These are phyloP conservation scores for Ceratina calcarata DNA, from an alignment of 1,140 invertebrate species.

Conservation along the genomic window DNA sequence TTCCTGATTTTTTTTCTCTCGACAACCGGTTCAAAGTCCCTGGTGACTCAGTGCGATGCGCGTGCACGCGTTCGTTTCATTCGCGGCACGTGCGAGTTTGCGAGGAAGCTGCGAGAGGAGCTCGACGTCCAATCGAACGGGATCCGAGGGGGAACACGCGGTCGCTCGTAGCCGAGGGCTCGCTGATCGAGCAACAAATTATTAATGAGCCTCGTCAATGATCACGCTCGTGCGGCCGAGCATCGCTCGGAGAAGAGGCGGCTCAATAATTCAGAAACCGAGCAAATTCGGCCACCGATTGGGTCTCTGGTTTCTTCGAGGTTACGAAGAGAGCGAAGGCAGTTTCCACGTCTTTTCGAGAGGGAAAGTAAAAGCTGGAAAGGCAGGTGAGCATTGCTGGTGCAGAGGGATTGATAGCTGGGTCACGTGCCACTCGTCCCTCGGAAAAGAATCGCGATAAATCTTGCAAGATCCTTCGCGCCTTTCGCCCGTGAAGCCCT, in stretches of 20 bases:
- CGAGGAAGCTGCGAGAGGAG: conserved; percentile 39
- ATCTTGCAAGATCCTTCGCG: conserved; percentile 58
- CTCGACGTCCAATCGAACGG: conserved; percentile 6
- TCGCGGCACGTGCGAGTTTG: conserved; percentile 52
- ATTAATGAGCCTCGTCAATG: conserved; percentile 52
- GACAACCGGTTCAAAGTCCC: conserved; percentile 33
- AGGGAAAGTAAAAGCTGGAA: conserved; percentile 34
- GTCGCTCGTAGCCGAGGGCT: not conserved
- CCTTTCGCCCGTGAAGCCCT: conserved; percentile 12
- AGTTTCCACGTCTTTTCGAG: too few species aligned
- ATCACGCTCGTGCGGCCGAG: not conserved
- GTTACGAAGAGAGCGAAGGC: too few species aligned
- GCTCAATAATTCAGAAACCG: conserved; percentile 47
- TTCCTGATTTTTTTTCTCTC: conserved; percentile 27
- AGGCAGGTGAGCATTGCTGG: conserved; percentile 7
- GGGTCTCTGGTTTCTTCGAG: conserved; percentile 3
- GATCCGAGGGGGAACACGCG: too few species aligned
- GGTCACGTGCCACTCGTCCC: conserved; percentile 57
- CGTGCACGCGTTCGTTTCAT: conserved; percentile 51
- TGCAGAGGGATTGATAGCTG: conserved; percentile 53
- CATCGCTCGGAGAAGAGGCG: not conserved
- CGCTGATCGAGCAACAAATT: conserved; percentile 55
- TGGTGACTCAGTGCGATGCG: conserved; percentile 34
- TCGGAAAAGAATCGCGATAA: conserved; percentile 48
- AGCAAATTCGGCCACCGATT: conserved; percentile 25